Evolutionary conservation across 2,888 invertebrate species (phyloP).

Genomic region (Griposia aprilina): DNA sequence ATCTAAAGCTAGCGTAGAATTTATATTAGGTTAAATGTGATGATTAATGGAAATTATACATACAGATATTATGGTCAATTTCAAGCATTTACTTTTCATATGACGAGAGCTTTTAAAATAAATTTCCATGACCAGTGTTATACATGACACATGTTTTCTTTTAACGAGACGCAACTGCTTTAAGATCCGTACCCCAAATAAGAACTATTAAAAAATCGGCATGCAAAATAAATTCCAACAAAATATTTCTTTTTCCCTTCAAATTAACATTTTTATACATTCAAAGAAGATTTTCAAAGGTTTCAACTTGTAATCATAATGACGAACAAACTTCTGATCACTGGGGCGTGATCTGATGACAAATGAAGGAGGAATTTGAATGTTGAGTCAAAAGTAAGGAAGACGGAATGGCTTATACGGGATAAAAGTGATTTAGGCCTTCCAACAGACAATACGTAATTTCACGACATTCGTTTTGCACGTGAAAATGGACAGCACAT

Average conservation of each 20-base stretch:
- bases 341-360: constrained; percentile 10
- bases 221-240: constrained; percentile 10
- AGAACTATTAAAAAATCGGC: constrained; percentile 13
- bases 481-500: neutral
- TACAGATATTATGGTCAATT: neutral
- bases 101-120: neutral
- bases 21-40: too few relatives aligned
- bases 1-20: too few relatives aligned
- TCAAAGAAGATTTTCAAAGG: constrained; percentile 30
- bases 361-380: constrained; percentile 24
- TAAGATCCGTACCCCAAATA: neutral
- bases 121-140: neutral
- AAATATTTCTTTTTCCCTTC: constrained; percentile 26
- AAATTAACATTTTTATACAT: constrained; percentile 12
- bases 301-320: constrained; percentile 19
- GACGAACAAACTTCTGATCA: constrained; percentile 32
- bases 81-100: neutral
- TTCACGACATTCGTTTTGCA: neutral
- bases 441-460: neutral
- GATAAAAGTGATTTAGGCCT: neutral
- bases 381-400: neutral
- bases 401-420: neutral
- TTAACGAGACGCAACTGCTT: neutral
- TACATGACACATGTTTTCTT: neutral
- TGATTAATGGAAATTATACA: neutral